phyloP scores from a whole-genome alignment of 2,113 vertebrate species.

The Tonatia bakeri region DNA sequence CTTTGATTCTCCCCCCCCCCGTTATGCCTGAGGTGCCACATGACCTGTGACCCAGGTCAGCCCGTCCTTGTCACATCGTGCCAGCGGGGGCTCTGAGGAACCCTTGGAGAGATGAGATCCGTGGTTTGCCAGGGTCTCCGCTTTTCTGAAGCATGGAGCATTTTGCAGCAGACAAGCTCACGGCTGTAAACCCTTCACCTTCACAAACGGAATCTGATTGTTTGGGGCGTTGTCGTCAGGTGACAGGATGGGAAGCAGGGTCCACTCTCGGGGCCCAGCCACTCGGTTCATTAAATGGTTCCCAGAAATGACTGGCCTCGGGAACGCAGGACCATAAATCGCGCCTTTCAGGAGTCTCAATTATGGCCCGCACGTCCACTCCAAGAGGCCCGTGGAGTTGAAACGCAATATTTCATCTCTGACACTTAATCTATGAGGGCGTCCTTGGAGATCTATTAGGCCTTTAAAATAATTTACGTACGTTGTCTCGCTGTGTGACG shows the following conservation, averaged over 20 bases:
- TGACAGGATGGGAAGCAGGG: background rate
- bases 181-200: background rate
- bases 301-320: slow-evolving; percentile 14
- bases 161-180: background rate
- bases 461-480: slow-evolving; percentile 74
- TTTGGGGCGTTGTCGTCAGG: background rate
- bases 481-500: background rate
- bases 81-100: background rate
- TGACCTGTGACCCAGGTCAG: background rate
- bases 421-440: slow-evolving; percentile 81
- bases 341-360: slow-evolving; percentile 54
- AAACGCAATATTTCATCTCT: slow-evolving; percentile 81
- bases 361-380: slow-evolving; percentile 71
- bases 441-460: slow-evolving; percentile 80
- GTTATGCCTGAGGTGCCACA: slow-evolving; percentile 16
- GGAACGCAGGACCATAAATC: slow-evolving; percentile 62
- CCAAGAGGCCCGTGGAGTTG: slow-evolving; percentile 68
- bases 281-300: background rate
- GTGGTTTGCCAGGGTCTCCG: background rate
- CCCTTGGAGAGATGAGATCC: background rate
- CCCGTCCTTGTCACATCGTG: background rate
- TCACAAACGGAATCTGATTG: background rate
- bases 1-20: slow-evolving; percentile 46
- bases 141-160: background rate
- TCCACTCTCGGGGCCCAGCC: background rate